A percentile compares a stretch with the other conserved stretches of the same genome.
These are phyloP conservation scores for Pimephales promelas DNA, from an alignment of 2,113 vertebrate genomes.

Conservation along the genomic window DNA sequence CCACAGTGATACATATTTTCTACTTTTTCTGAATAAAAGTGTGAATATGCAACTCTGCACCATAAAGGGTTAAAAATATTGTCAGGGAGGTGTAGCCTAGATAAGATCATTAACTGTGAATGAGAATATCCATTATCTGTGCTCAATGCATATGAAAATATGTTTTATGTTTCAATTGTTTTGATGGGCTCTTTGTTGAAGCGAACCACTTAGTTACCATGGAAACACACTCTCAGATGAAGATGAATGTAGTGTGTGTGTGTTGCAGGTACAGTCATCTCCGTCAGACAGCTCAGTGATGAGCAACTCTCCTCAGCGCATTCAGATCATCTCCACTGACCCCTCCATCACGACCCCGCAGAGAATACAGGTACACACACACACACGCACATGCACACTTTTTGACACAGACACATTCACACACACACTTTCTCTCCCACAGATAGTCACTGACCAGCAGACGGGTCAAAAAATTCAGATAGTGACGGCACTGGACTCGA, in stretches of 20 bases:
- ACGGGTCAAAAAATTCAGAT: constrained; percentile 98
- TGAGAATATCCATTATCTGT: too few species aligned
- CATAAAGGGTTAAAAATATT: too few species aligned
- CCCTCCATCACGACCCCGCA: constrained; percentile 86
- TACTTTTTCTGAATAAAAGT: too few species aligned
- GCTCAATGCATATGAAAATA: too few species aligned
- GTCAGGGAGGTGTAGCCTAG: too few species aligned
- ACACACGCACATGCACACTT: neutral
- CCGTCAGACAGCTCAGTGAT: constrained; percentile 87
- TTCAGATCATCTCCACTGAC: constrained; percentile 93
- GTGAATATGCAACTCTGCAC: too few species aligned
- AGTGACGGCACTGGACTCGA: constrained; percentile 90
- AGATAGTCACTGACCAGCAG: constrained; percentile 97
- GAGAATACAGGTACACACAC: constrained; percentile 86
- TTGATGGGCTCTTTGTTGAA: constrained; percentile 54
- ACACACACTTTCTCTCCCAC: constrained; percentile 15
- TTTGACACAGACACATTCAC: neutral
- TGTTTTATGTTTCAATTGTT: constrained; percentile 13
- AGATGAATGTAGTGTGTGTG: constrained; percentile 37
- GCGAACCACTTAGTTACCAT: constrained; percentile 73
- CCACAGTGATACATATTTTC: too few species aligned
- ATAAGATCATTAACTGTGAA: too few species aligned
- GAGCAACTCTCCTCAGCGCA: constrained; percentile 90
- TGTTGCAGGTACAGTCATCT: constrained; percentile 72
- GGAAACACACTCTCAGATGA: constrained; percentile 70